These are phyloP conservation scores for Stichodactyla mertensii DNA, from an alignment of 64 coral and sea anemone genomes.

Conservation along the genomic window DNA sequence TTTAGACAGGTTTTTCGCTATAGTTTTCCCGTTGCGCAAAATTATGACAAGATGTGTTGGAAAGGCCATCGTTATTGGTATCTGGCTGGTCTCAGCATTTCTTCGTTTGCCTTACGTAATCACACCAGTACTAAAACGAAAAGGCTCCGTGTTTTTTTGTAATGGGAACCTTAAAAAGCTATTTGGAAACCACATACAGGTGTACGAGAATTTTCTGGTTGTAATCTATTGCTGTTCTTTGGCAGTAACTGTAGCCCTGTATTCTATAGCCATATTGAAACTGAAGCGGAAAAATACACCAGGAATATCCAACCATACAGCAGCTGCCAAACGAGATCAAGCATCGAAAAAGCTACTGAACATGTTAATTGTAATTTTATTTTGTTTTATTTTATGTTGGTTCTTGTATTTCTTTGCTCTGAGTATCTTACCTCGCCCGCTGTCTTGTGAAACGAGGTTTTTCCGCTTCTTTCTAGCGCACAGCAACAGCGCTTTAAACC, in stretches of 20 bases:
- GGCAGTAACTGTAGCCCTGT: background rate
- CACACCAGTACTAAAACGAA: background rate
- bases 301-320: background rate
- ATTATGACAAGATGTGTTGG: background rate
- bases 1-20: conserved; percentile 11
- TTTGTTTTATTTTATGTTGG: conserved; percentile 46
- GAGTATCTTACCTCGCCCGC: background rate
- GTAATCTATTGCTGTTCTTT: background rate
- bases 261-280: conserved; percentile 4
- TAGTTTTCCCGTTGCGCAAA: conserved; percentile 9
- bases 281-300: background rate
- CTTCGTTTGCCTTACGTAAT: background rate
- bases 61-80: background rate
- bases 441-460: conserved; percentile 16
- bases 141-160: background rate
- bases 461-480: conserved; percentile 43
- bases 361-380: conserved; percentile 22
- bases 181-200: background rate
- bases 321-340: background rate
- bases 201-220: background rate
- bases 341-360: conserved; percentile 26
- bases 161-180: background rate
- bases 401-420: conserved; percentile 38
- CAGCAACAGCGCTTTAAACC: conserved; percentile 41
- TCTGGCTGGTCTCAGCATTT: background rate